Conservation (phyloP, 2,888 invertebrate species). For the Ophion slaviceki region DNA sequence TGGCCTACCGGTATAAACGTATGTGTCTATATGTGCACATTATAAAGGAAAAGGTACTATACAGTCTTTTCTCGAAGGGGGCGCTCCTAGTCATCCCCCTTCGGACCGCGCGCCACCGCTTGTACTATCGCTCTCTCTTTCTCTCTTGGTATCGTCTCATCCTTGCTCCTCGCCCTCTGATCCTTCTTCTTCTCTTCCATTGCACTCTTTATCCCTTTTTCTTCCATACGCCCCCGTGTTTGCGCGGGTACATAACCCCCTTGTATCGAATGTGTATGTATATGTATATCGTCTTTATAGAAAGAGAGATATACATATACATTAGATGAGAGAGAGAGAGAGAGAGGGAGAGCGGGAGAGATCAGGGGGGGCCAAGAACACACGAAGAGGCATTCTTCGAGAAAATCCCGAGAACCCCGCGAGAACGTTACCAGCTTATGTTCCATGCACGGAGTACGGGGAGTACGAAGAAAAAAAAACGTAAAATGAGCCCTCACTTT, state of each 20-base stretch:
- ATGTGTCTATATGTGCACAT: constrained; percentile 41
- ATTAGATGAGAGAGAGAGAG: constrained; percentile 21
- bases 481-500: constrained; percentile 69
- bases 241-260: constrained; percentile 47
- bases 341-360: constrained; percentile 11
- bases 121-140: constrained; percentile 20
- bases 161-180: constrained; percentile 27
- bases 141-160: constrained; percentile 25
- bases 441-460: constrained; percentile 59
- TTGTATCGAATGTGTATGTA: constrained; percentile 46
- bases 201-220: constrained; percentile 33
- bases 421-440: constrained; percentile 58
- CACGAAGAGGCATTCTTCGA: constrained; percentile 71
- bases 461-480: constrained; percentile 35
- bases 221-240: constrained; percentile 63
- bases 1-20: constrained; percentile 32
- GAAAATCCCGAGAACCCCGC: constrained; percentile 69
- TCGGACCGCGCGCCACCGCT: not conserved
- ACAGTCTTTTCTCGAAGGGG: constrained; percentile 42
- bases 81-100: not conserved
- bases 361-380: constrained; percentile 48
- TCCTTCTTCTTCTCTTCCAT: constrained; percentile 22
- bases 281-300: constrained; percentile 51
- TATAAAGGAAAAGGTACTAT: constrained; percentile 31
- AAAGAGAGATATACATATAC: not conserved